Percentiles rank a stretch among this genome's conserved stretches.
Conservation (phyloP, 2,113 vertebrate genomes). For the Prunella fulvescens region DNA sequence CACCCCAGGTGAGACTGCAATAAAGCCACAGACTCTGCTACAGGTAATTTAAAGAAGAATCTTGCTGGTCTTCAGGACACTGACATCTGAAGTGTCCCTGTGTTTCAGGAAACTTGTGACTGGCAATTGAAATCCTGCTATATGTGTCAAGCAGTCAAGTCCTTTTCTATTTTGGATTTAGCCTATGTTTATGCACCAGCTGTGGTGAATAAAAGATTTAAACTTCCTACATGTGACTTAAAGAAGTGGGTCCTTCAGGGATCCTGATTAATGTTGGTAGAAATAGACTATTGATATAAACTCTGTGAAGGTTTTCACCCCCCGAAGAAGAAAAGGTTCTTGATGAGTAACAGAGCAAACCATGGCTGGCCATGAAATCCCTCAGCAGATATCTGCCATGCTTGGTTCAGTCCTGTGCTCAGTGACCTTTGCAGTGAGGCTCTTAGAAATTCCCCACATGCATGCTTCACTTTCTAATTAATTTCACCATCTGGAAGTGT, state of each 20-base stretch:
- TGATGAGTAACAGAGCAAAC: neutral
- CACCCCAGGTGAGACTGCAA: neutral
- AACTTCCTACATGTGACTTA: neutral
- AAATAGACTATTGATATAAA: neutral
- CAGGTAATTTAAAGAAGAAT: neutral
- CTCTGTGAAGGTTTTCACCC: neutral
- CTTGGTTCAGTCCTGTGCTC: neutral
- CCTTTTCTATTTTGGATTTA: neutral
- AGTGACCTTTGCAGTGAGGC: neutral
- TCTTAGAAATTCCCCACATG: neutral
- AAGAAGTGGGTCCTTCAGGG: neutral
- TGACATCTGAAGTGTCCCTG: neutral
- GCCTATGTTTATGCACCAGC: neutral
- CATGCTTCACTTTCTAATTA: conserved; percentile 20
- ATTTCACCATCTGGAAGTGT: conserved; percentile 37
- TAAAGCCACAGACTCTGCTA: neutral
- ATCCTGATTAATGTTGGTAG: neutral
- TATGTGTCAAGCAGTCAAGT: neutral
- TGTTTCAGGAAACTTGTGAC: neutral
- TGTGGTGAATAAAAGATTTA: neutral
- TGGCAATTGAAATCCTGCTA: neutral
- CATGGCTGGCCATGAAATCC: neutral
- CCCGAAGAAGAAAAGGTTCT: neutral
- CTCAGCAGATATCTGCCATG: neutral
- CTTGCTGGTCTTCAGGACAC: neutral